Evolutionary conservation across 2,888 invertebrate genomes (phyloP).

Genomic region (Nemurella pictetii): DNA sequence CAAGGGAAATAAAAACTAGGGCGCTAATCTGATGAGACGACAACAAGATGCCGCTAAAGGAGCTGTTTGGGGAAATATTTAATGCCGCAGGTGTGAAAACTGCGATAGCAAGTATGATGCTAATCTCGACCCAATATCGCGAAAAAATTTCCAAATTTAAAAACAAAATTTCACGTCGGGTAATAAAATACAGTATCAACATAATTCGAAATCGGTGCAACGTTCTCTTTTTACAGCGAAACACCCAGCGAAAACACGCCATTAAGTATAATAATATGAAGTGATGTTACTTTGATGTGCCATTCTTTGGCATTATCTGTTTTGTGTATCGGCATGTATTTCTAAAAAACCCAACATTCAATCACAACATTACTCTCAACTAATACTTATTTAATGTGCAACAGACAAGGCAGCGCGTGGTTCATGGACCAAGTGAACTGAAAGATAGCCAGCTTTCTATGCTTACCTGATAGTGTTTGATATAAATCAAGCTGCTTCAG

Average conservation of each 20-base stretch:
- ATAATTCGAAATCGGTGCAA: too few relatives aligned
- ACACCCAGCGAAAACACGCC: too few relatives aligned
- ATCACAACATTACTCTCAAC: not conserved
- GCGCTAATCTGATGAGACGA: conserved; percentile 23
- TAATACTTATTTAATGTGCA: conserved; percentile 25
- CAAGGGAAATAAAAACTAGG: conserved; percentile 4
- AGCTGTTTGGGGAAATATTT: not conserved
- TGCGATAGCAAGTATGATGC: not conserved
- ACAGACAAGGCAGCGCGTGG: not conserved
- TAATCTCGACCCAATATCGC: not conserved
- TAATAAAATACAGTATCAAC: too few relatives aligned
- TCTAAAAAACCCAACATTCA: not conserved
- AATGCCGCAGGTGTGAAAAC: conserved; percentile 8
- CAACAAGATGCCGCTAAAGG: not conserved
- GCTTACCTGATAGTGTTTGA: not conserved
- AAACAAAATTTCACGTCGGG: too few relatives aligned
- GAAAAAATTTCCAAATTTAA: too few relatives aligned
- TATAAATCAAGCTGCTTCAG: conserved; percentile 13
- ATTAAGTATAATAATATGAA: too few relatives aligned
- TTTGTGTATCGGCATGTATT: not conserved
- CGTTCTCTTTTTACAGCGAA: too few relatives aligned
- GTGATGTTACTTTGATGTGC: too few relatives aligned
- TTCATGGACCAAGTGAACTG: not conserved
- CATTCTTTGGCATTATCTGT: not conserved
- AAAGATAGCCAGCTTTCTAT: not conserved